Base-by-base conservation (phyloP, 2,888 invertebrate genomes). In the Desoria tigrina region DNA sequence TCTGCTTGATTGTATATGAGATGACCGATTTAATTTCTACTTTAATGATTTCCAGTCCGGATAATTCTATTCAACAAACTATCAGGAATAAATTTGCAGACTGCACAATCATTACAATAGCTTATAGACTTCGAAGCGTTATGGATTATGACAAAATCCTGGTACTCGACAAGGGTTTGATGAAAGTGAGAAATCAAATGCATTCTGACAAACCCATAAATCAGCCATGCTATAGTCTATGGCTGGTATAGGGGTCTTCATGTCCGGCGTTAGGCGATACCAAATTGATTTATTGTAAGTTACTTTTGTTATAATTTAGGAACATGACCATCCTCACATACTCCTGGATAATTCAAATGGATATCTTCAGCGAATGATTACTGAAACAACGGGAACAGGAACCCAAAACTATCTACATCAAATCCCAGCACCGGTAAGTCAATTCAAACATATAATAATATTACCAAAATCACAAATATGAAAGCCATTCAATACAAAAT, bases 81-180 rank as follows among this genome's bases (percentile, higher is more conserved):
- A 92, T 94, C 63, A 84, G 92, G 63, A 83, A 83, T 42, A 89
- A 90, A 77, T 94, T 94, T 79, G 84, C 84, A 11, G 82, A 88
- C 21, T 94, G 92, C 80, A 93, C 93, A 0, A 93, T 94, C 16
- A 81, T 94, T 50, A 94, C 94, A 0, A 92, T 95, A 45, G 94
- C 94, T 3, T 94, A 95, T 81, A 85, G 94, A 55, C 83, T 95
- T 28, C 88, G 94, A 79, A 95, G 94, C 1, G 90, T 95, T 71
- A 94, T 95, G 88, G 94, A 95, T 80, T 92, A 92, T 1, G 92
- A 94, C 82, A 85, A 88, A 66, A 89, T 94, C 16, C 83, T 94
- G 78, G 93, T 94, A 1, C 88, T 95, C 87, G 90, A 92, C 77
- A 84, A 86, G 7, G 95, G 94, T 0, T 80, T 82, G 21, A 84